Conservation (phyloP, 2,888 invertebrate genomes). For the Anodontia alba region DNA sequence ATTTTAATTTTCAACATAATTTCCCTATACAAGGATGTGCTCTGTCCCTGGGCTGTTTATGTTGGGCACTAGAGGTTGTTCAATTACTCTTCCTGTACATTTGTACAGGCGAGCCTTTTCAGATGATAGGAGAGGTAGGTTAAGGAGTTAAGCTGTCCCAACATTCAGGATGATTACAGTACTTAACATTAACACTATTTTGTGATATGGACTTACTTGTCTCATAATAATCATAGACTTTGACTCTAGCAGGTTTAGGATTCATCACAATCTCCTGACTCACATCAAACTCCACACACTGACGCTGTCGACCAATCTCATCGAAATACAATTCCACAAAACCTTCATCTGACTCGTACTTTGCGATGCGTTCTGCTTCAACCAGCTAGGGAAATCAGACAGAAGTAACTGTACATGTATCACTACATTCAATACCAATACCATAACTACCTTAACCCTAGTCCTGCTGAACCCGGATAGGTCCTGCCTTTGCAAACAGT, state of each 20-base stretch:
- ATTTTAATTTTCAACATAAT: too few relatives aligned
- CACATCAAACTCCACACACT: constrained; percentile 81
- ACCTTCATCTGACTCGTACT: constrained; percentile 76
- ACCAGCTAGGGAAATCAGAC: constrained; percentile 21
- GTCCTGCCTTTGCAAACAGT: not conserved
- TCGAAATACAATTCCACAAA: constrained; percentile 82
- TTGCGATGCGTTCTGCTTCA: constrained; percentile 64
- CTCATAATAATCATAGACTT: constrained; percentile 96
- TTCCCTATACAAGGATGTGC: too few relatives aligned
- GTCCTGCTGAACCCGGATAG: too few relatives aligned
- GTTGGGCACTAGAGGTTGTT: too few relatives aligned
- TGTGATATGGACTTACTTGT: constrained; percentile 94
- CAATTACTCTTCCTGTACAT: too few relatives aligned
- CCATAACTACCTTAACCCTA: too few relatives aligned
- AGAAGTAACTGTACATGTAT: not conserved
- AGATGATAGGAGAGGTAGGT: too few relatives aligned
- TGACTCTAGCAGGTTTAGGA: constrained; percentile 94
- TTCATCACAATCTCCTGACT: constrained; percentile 89
- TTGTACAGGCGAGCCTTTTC: too few relatives aligned
- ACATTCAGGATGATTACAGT: too few relatives aligned
- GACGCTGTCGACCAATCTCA: constrained; percentile 65
- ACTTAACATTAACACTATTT: too few relatives aligned
- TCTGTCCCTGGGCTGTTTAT: too few relatives aligned
- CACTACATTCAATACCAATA: not conserved
- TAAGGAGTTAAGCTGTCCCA: too few relatives aligned